Base-by-base conservation (phyloP, 2,888 invertebrate species). In the Petrophora chlorosata region DNA sequence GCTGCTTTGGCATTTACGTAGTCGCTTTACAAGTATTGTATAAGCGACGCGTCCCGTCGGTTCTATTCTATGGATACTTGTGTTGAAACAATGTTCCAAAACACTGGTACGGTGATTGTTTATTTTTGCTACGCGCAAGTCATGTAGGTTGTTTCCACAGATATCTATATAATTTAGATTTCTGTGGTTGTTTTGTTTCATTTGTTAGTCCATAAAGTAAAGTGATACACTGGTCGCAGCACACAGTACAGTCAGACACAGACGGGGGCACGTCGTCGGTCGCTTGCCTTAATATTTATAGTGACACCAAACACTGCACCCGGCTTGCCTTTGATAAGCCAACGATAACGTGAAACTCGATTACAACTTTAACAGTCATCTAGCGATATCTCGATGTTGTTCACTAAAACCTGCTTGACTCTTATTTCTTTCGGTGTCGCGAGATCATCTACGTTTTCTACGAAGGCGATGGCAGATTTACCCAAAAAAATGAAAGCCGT, bases 401-500 rank as follows among this genome's bases (percentile, higher is more conserved):
- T 52, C 25, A 30, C 40, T n/a, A 58, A 39, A 33, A 44, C 43
- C 10, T 3, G 53, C 36, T 39, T 56, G 8, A 32, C 49, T 5
- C 16, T 57, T 17, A 13, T 57, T 1, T 28, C 41, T 14, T 28
- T 39, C 17, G 30, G 15, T 5, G 25, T 44, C 14, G 48, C 14
- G 19, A 46, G 46, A 44, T 14, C 42, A 8, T 26, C 17, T 28
- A 40, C 42, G 33, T 45, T 48, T 50, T 19, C 35, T 9, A 61
- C 50, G 14, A 67, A 66, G 61, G 49, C 63, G 25, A 60, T 41
- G 38, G 12, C 38, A n/a, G 63, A 53, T 44, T 56, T 88, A 52
- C 85, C 89, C 7, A 79, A 76, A 70, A 74, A 74, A 10, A 88
- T 89, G 86, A 81, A 76, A 58, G 88, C 85, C 7, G 84, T 88